Conservation (phyloP, 2,888 invertebrate genomes). For the Papilio demoleus region DNA sequence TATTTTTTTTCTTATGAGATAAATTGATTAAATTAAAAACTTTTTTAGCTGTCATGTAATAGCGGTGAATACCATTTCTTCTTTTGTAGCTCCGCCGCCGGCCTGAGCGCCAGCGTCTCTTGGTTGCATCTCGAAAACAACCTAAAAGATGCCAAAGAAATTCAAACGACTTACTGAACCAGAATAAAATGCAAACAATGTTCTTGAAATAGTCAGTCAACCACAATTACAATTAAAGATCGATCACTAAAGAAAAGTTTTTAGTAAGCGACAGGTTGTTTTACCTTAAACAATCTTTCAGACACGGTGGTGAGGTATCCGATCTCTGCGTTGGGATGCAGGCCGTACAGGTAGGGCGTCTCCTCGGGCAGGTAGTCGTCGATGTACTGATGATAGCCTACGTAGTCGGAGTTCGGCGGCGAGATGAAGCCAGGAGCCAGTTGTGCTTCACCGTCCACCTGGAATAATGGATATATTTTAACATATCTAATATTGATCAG, state of each 20-base stretch:
- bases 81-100: constrained; percentile 88
- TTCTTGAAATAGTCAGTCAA: too few species aligned
- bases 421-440: constrained; percentile 93
- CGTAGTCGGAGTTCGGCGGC: constrained; percentile 94
- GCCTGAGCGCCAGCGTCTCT: constrained; percentile 89
- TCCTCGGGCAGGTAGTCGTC: constrained; percentile 94
- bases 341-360: constrained; percentile 94
- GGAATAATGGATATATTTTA: constrained; percentile 42
- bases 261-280: too few species aligned
- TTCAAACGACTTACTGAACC: too few species aligned
- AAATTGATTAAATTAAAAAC: too few species aligned
- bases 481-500: not conserved
- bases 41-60: too few species aligned
- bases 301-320: constrained; percentile 95
- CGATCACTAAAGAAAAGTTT: not conserved
- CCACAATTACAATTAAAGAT: not conserved
- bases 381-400: constrained; percentile 93
- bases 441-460: constrained; percentile 92
- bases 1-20: not conserved
- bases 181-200: too few species aligned
- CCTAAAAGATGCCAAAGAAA: constrained; percentile 50
- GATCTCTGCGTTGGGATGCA: constrained; percentile 98
- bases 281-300: constrained; percentile 89
- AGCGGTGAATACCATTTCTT: constrained; percentile 92
- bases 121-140: constrained; percentile 94